A percentile compares a stretch with the other conserved stretches of the same genome.
Conservation (phyloP, 2,113 vertebrate species). For the Parotia lawesii region DNA sequence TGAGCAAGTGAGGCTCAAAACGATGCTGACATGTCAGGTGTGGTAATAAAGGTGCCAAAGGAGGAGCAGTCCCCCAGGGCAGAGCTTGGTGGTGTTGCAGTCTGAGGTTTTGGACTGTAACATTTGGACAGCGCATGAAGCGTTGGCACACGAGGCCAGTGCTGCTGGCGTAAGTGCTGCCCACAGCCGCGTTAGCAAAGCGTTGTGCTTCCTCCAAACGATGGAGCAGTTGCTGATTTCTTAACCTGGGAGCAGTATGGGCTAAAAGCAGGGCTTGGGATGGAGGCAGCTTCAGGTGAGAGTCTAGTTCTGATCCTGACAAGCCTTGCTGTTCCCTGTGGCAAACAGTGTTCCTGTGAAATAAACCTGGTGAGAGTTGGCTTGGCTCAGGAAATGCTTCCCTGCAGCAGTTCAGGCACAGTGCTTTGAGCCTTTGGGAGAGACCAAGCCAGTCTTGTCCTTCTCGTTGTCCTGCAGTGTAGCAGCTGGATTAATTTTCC, state of each 20-base stretch:
- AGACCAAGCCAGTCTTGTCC: background rate
- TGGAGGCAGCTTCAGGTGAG: background rate
- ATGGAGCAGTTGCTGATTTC: background rate
- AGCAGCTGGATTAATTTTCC: background rate
- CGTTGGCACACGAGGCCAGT: rapidly evolving
- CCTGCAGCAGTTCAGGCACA: rapidly evolving
- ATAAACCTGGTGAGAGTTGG: background rate
- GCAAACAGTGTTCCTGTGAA: background rate
- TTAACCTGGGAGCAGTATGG: background rate
- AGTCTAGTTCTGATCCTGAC: background rate
- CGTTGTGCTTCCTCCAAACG: rapidly evolving
- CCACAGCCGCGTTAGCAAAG: background rate
- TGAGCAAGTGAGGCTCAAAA: background rate
- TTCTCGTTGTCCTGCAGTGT: background rate
- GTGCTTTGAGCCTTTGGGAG: background rate
- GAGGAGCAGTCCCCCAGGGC: background rate
- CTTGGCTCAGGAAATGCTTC: background rate
- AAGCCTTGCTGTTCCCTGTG: background rate
- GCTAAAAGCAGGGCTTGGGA: background rate
- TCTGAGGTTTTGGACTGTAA: background rate
- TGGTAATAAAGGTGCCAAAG: background rate
- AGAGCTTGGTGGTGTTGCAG: background rate
- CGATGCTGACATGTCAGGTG: rapidly evolving
- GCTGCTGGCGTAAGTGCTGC: background rate
- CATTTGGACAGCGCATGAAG: rapidly evolving